phyloP scores from a whole-genome alignment of 2,113 vertebrate genomes.

The Murina feae region DNA sequence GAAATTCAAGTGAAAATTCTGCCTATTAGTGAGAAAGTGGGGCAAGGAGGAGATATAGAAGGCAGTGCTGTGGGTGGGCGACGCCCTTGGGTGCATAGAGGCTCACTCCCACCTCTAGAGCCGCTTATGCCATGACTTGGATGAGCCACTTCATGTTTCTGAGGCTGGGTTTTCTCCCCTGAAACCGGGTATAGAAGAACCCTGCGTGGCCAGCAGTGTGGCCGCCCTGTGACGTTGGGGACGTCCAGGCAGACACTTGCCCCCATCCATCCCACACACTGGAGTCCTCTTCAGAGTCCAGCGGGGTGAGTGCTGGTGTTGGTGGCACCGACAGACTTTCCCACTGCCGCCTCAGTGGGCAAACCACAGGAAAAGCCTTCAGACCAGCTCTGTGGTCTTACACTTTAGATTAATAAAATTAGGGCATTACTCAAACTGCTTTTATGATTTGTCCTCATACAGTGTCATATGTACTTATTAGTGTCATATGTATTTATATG shows the following conservation, averaged over 20 bases:
- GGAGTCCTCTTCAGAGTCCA: background rate
- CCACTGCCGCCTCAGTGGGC: background rate
- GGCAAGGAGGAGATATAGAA: background rate
- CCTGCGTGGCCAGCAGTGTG: accelerated
- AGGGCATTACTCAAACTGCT: background rate
- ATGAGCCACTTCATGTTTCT: background rate
- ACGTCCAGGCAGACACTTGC: accelerated
- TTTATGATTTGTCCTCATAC: background rate
- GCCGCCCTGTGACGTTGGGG: background rate
- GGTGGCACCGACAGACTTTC: background rate
- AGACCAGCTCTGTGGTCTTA: background rate
- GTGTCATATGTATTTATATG: background rate
- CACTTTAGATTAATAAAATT: background rate
- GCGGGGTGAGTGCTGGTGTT: background rate
- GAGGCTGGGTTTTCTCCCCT: background rate
- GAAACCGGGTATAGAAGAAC: background rate
- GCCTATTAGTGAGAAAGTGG: background rate
- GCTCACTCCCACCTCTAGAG: background rate
- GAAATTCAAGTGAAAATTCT: background rate
- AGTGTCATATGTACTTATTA: background rate
- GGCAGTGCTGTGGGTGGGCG: background rate
- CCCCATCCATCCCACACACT: background rate
- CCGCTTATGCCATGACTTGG: background rate
- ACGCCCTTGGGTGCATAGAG: background rate
- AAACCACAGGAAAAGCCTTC: background rate